phyloP scores from a whole-genome alignment of 2,113 vertebrate genomes.

The Varanus komodoensis region DNA sequence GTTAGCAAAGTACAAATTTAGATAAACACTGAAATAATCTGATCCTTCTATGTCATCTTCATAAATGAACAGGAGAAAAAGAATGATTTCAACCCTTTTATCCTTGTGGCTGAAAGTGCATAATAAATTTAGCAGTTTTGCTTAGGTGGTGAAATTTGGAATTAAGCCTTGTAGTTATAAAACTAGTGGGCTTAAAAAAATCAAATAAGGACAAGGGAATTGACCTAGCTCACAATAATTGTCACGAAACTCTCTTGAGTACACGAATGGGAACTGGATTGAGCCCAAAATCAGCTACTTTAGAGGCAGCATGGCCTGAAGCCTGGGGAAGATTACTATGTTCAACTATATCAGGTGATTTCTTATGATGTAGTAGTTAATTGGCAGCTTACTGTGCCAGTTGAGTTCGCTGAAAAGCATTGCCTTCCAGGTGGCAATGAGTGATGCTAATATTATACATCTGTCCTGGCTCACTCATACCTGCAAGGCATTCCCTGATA shows the following conservation, averaged over 20 bases:
- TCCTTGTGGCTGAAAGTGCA: not conserved
- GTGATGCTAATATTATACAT: not conserved
- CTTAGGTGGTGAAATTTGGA: not conserved
- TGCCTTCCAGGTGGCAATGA: not conserved
- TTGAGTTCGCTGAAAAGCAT: not conserved
- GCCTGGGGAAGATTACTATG: not conserved
- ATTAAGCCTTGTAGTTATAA: constrained; percentile 28
- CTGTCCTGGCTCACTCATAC: not conserved
- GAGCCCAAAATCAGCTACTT: not conserved
- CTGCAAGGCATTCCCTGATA: too few relatives aligned
- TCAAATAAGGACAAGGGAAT: not conserved
- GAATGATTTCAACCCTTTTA: not conserved
- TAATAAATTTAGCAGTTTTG: not conserved
- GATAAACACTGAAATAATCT: constrained; percentile 51
- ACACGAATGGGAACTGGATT: not conserved
- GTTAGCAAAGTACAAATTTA: constrained; percentile 59
- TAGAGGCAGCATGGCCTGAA: not conserved
- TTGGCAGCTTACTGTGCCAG: not conserved
- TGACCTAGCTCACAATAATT: not conserved
- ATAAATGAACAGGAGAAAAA: constrained; percentile 46
- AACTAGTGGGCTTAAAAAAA: not conserved
- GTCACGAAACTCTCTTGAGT: constrained; percentile 2
- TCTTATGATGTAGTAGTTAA: not conserved
- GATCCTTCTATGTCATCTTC: constrained; percentile 38
- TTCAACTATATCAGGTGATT: not conserved